Evolutionary conservation across 2,113 vertebrate genomes (phyloP).

Genomic region (Phyllostomus hastatus): DNA sequence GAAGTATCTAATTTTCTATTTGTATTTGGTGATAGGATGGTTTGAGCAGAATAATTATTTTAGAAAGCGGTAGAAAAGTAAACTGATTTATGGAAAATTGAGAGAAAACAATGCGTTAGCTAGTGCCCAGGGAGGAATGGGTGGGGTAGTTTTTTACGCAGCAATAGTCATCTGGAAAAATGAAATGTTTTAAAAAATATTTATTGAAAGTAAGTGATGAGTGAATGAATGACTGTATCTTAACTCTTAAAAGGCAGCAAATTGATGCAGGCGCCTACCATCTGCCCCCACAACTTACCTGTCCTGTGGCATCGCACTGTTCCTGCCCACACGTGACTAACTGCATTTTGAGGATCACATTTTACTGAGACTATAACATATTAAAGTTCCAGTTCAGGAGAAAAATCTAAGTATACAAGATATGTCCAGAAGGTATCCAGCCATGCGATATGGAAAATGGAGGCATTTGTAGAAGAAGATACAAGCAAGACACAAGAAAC

Average conservation of each 20-base stretch:
- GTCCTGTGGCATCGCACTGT: neutral
- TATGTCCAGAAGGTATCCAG: too few species aligned
- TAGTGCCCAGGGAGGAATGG: neutral
- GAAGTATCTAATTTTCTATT: neutral
- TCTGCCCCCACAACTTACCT: neutral
- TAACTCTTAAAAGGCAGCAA: neutral
- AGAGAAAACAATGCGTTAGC: neutral
- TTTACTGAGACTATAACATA: slow-evolving; percentile 13
- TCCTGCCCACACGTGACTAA: neutral
- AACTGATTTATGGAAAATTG: neutral
- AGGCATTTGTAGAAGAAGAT: too few species aligned
- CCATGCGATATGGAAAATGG: too few species aligned
- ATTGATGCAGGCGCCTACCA: neutral
- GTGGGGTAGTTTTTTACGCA: neutral
- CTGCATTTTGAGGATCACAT: neutral
- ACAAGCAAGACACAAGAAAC: too few species aligned
- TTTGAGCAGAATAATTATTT: neutral
- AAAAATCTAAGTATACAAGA: neutral
- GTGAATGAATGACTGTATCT: neutral
- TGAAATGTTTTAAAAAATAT: neutral
- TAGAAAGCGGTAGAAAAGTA: neutral
- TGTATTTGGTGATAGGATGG: neutral
- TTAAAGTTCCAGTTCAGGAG: neutral
- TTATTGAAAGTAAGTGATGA: neutral
- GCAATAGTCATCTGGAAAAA: neutral